Percentiles rank a stretch among this genome's conserved stretches.
phyloP scores from a whole-genome alignment of 2,888 invertebrate genomes.

The Agrilus cyanescens region DNA sequence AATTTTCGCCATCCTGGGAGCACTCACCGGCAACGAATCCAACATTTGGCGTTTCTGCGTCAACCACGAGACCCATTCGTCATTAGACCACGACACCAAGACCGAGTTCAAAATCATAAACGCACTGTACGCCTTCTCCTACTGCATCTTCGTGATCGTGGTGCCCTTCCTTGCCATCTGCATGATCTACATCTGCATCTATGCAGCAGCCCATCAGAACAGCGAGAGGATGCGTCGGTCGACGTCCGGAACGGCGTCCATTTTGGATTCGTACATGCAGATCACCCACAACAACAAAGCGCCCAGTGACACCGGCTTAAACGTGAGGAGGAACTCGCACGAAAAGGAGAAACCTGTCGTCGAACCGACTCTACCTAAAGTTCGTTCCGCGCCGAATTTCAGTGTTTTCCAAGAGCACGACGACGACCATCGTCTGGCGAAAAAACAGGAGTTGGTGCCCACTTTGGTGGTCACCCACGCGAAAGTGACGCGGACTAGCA shows the following conservation, averaged over 20 bases:
- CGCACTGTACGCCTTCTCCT: constrained; percentile 35
- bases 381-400: constrained; percentile 30
- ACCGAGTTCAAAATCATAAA: constrained; percentile 29
- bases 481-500: constrained; percentile 42
- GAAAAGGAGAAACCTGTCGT: constrained; percentile 15
- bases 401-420: constrained; percentile 16
- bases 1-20: constrained; percentile 36
- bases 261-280: constrained; percentile 35
- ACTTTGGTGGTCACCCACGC: constrained; percentile 13
- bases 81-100: constrained; percentile 7
- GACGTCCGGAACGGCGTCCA: constrained; percentile 39
- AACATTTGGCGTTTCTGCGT: constrained; percentile 36
- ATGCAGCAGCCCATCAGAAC: constrained; percentile 63
- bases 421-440: not conserved
- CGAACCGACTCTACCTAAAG: constrained; percentile 23
- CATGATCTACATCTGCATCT: constrained; percentile 63
- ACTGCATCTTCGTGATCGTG: constrained; percentile 38
- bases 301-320: constrained; percentile 30
- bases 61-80: not conserved
- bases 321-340: not conserved
- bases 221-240: constrained; percentile 45
- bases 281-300: constrained; percentile 34
- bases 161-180: constrained; percentile 51
- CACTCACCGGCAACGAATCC: constrained; percentile 35
- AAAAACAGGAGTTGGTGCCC: not conserved